phyloP scores from a whole-genome alignment of 2,113 vertebrate species.

The Eulacestoma nigropectus region DNA sequence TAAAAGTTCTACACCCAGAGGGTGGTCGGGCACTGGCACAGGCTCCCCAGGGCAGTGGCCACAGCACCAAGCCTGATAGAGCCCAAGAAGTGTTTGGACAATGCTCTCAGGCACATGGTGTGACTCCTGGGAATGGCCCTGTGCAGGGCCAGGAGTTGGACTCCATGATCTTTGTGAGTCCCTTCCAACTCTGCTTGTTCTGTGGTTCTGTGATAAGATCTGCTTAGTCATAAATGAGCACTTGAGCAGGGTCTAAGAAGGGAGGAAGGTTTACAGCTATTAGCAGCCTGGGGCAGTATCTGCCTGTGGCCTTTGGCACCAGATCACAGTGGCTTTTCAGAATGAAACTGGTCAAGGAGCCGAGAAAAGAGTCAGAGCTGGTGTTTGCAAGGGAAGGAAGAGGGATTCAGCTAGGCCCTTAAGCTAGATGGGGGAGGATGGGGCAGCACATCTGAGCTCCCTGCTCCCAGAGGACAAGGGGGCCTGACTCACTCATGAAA shows the following conservation, averaged over 20 bases:
- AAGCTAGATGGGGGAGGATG: fast-evolving
- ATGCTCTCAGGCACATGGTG: fast-evolving
- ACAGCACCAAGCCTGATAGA: background rate
- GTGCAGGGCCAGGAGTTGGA: background rate
- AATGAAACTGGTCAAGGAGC: background rate
- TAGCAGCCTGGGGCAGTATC: background rate
- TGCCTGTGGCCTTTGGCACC: background rate
- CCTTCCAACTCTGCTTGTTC: background rate
- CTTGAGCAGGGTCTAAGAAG: background rate
- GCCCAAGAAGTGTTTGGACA: background rate
- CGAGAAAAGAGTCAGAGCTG: background rate
- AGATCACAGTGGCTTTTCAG: background rate
- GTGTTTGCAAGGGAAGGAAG: background rate
- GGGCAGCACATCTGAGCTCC: background rate
- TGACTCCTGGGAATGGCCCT: background rate
- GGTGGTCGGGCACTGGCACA: background rate
- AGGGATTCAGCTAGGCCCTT: background rate
- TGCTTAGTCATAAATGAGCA: background rate
- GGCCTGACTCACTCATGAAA: background rate
- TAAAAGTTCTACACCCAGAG: background rate
- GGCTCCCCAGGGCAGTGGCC: background rate
- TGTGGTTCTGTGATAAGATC: background rate
- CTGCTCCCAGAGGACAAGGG: background rate
- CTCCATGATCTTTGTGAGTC: background rate
- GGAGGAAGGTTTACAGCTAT: background rate